Conservation (phyloP, 2,113 vertebrate genomes). For the Boleophthalmus pectinirostris region DNA sequence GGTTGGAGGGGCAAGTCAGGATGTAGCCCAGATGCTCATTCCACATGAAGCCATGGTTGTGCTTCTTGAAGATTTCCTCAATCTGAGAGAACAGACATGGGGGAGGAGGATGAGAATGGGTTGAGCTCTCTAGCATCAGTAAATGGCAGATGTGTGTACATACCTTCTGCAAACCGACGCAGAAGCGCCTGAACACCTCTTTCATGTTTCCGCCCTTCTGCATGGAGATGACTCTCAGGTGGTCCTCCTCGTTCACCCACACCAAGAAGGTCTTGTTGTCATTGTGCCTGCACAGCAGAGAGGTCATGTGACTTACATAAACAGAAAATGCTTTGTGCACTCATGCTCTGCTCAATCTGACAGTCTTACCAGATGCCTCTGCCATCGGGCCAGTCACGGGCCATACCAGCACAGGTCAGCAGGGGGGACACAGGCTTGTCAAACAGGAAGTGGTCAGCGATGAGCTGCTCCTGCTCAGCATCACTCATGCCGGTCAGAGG, state of each 20-base stretch:
- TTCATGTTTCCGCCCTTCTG: constrained; percentile 95
- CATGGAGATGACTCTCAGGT: constrained; percentile 96
- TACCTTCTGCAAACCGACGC: constrained; percentile 90
- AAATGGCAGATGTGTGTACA: neutral
- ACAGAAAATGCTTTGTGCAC: neutral
- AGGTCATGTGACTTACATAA: neutral
- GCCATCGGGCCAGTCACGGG: constrained; percentile 92
- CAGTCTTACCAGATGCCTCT: constrained; percentile 89
- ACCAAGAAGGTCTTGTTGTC: constrained; percentile 91
- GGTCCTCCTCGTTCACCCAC: constrained; percentile 96
- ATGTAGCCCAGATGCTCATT: constrained; percentile 92
- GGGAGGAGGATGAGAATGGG: neutral
- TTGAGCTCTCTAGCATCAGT: neutral
- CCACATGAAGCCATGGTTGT: constrained; percentile 93
- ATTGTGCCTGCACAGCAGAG: constrained; percentile 82
- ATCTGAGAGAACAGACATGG: constrained; percentile 72
- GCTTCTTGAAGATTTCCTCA: constrained; percentile 92
- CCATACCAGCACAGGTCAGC: constrained; percentile 92
- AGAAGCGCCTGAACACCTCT: constrained; percentile 95
- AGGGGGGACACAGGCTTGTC: constrained; percentile 95
- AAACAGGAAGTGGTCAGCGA: constrained; percentile 93
- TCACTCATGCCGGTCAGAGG: constrained; percentile 88
- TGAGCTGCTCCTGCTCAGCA: constrained; percentile 91
- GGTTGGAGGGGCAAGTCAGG: constrained; percentile 93
- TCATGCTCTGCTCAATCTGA: neutral